Conservation (phyloP, 2,797 vertebrate species). For the Enteromius unitaeniatus region DNA sequence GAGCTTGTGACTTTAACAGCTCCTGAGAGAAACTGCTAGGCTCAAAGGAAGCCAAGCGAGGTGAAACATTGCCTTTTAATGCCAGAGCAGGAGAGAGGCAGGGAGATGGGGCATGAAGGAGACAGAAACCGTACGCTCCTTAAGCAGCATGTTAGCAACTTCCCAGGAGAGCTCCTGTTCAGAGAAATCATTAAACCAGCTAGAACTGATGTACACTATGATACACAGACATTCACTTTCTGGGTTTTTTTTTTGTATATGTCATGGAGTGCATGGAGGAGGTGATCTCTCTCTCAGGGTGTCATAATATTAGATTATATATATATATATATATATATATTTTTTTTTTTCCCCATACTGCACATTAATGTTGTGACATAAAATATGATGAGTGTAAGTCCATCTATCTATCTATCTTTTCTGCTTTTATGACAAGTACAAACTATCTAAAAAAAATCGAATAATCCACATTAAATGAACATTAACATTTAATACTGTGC, state of each 20-base stretch:
- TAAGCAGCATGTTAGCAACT: slow-evolving; percentile 2
- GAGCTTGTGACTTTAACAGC: slow-evolving; percentile 26
- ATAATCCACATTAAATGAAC: too few relatives aligned
- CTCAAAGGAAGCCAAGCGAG: slow-evolving; percentile 18
- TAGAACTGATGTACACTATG: not conserved
- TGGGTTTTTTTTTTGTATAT: not conserved
- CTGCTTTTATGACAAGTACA: not conserved
- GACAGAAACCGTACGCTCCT: not conserved
- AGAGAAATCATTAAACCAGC: slow-evolving; percentile 12
- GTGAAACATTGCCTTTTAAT: slow-evolving; percentile 39
- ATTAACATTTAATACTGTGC: too few relatives aligned
- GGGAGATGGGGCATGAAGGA: slow-evolving; percentile 38
- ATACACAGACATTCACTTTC: not conserved
- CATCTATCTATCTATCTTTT: not conserved
- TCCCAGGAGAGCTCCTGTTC: slow-evolving; percentile 7
- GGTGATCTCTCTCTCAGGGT: not conserved
- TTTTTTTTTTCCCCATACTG: too few relatives aligned
- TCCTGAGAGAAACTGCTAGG: not conserved
- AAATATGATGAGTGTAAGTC: too few relatives aligned
- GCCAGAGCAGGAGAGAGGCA: not conserved
- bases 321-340: not conserved
- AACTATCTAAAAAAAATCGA: not conserved
- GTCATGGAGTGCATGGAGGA: not conserved
- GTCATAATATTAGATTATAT: not conserved
- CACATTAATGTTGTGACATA: not conserved